Conservation (phyloP, 2,797 vertebrate species). For the Schizopygopsis malacanthus region DNA sequence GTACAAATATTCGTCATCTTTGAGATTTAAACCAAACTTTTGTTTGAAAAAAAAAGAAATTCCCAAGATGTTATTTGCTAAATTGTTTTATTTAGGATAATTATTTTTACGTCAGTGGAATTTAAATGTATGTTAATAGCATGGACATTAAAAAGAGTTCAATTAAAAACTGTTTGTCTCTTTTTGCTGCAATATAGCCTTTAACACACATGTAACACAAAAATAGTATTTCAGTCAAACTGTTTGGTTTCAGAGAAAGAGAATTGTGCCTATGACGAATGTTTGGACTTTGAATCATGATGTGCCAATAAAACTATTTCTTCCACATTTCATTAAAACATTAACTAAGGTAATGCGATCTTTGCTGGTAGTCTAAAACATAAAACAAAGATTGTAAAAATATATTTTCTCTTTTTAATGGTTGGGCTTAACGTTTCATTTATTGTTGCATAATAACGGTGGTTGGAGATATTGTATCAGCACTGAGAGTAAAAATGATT, state of each 20-base stretch:
- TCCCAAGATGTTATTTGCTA: not conserved
- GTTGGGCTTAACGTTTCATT: not conserved
- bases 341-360: not conserved
- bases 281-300: constrained; percentile 32
- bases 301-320: constrained; percentile 22
- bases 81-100: not conserved
- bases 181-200: not conserved
- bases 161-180: not conserved
- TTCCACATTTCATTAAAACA: constrained; percentile 15
- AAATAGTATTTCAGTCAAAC: not conserved
- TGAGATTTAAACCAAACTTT: not conserved
- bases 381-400: not conserved
- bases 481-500: not conserved
- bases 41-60: not conserved
- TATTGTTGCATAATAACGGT: not conserved
- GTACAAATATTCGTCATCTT: not conserved
- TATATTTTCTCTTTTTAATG: not conserved
- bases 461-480: not conserved
- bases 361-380: not conserved
- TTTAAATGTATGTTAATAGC: not conserved
- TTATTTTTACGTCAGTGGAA: not conserved
- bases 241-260: not conserved
- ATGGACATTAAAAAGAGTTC: not conserved
- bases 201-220: not conserved
- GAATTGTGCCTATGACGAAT: not conserved